Base-by-base conservation (phyloP, 1,140 invertebrate genomes). In the Apis mellifera region DNA sequence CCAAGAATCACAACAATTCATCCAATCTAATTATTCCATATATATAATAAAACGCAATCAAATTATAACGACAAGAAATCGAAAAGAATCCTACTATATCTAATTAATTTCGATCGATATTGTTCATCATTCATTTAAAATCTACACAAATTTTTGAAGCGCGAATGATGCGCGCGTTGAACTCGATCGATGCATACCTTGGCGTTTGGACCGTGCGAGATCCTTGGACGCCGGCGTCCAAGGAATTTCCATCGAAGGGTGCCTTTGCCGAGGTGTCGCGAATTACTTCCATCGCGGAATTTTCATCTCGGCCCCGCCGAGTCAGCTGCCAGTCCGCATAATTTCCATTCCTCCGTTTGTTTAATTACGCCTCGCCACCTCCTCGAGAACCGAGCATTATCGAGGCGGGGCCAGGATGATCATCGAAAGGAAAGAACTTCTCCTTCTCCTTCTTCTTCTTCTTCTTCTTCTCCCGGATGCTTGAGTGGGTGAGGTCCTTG, bases 221-320 rank as follows among this genome's bases (percentile, higher is more conserved):
- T 68, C 78, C 70, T 69, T 68, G 48, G 65, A 68, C 64, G 68
- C 26, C 70, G 82, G 82, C 83, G 76, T 50, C 48, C 32, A 70
- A 55, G 85, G 88, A 86, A 89, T 89, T 89, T 83, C 81, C 84
- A 89, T 87, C 85, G 85, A 81, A 82, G 66, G 82, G 57, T 84
- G 32, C 32, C 82, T 23, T 57, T 42, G 32, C 50, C 21, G 80
- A 71, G 71, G 72, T 74, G 85, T 75, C 86, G 80, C 85, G 82
- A 78, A 87, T 86, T 81, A 74, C 79, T 87, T 73, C 76, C 66
- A 80, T 74, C 78, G 72, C 77, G 85, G 86, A 87, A 87, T 87
- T 87, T 77, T 82, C 86, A 87, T 87, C 86, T 83, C 66, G 60
- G 54, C 60, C 78, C 78, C 73, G 84, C 64, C 52, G 73, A 54